Conservation (phyloP, 2,888 invertebrate genomes). For the Platycheirus rosarum region DNA sequence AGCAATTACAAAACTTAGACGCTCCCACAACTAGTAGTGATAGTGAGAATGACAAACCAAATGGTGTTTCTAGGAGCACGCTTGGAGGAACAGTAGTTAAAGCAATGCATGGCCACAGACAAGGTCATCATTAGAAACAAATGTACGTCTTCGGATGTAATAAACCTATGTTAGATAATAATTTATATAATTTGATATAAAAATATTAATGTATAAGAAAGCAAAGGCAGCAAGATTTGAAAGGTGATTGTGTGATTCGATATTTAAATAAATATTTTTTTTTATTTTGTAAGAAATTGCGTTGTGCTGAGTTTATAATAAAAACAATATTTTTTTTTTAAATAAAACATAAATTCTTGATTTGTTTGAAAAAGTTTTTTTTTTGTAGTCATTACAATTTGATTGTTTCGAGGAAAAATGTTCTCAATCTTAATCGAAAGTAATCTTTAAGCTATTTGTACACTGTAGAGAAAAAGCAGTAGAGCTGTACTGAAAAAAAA, state of each 20-base stretch:
- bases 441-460: no score
- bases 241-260: constrained; percentile 3
- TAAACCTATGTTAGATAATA: constrained; percentile 44
- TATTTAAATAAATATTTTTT: background rate
- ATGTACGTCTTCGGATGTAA: constrained; percentile 10
- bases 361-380: no score
- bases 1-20: constrained; percentile 86
- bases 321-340: constrained; percentile 68
- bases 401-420: no score
- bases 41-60: constrained; percentile 49
- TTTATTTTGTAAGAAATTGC: background rate
- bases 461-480: no score
- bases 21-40: constrained; percentile 68
- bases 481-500: no score
- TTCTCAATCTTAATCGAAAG: no score
- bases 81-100: constrained; percentile 15
- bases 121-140: constrained; percentile 16
- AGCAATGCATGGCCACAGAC: constrained; percentile 10
- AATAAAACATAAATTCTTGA: no score
- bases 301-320: constrained; percentile 29
- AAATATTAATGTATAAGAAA: constrained; percentile 23
- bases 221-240: constrained; percentile 16
- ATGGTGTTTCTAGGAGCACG: constrained; percentile 7
- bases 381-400: no score
- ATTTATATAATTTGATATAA: constrained; percentile 39